These are phyloP conservation scores for Agrochola litura DNA, from an alignment of 2,888 invertebrate genomes.

Conservation along the genomic window DNA sequence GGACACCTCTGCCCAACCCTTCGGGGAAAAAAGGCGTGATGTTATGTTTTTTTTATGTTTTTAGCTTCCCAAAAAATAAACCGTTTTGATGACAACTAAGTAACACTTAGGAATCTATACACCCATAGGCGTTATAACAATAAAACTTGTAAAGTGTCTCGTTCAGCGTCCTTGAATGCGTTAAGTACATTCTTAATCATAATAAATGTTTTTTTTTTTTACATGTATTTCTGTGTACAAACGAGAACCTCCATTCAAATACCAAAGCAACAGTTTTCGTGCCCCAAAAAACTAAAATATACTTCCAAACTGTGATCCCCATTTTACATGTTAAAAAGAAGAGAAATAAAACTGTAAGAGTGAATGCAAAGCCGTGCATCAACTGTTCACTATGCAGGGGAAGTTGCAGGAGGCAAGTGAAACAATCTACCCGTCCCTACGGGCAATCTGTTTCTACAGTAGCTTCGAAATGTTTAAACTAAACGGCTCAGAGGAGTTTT, in stretches of 20 bases:
- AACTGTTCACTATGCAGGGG: constrained; percentile 52
- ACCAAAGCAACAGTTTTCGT: not conserved
- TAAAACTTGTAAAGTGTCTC: not conserved
- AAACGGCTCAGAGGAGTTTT: constrained; percentile 49
- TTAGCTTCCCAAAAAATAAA: not conserved
- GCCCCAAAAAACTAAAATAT: constrained; percentile 14
- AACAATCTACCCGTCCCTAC: constrained; percentile 55
- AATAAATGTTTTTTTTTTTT: not conserved
- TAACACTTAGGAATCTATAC: no score
- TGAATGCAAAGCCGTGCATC: constrained; percentile 50
- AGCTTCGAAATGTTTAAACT: constrained; percentile 55
- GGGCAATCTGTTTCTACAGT: constrained; percentile 52
- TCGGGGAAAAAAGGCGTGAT: no score
- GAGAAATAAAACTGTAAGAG: constrained; percentile 43
- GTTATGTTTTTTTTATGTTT: no score
- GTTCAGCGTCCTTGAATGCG: not conserved
- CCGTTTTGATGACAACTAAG: not conserved
- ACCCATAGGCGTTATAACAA: not conserved
- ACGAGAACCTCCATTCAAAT: not conserved
- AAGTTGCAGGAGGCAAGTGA: constrained; percentile 57
- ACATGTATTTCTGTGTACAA: not conserved
- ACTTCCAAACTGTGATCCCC: constrained; percentile 17
- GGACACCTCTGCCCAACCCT: no score
- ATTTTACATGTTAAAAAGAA: constrained; percentile 55
- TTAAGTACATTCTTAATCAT: not conserved